Percentiles rank a stretch among this genome's conserved stretches.
Conservation (phyloP, 37 sponge, comb jelly and placozoan genomes). For the Diacarnus erythraeanus region DNA sequence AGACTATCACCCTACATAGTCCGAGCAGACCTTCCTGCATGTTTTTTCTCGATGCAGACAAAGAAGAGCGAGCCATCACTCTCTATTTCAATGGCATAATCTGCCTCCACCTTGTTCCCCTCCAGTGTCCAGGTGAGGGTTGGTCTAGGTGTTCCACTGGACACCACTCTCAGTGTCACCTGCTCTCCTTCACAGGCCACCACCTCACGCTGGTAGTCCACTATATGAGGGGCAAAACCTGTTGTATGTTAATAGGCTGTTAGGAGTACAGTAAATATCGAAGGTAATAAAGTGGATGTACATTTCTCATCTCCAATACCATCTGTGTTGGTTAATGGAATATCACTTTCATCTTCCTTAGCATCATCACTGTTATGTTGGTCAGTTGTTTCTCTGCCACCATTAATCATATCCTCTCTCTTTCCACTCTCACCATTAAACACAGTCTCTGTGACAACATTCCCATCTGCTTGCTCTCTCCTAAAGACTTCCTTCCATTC, state of each 20-base stretch:
- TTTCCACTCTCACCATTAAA: no score
- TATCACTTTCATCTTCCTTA: no score
- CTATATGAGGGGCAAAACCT: not conserved
- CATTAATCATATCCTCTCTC: no score
- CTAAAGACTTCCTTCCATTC: no score
- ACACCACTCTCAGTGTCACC: not conserved
- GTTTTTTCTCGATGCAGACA: not conserved
- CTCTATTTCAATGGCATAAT: not conserved
- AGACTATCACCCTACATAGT: no score
- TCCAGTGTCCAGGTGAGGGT: not conserved
- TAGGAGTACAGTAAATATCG: no score
- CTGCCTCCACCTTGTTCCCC: not conserved
- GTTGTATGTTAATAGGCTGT: no score
- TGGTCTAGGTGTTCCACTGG: not conserved
- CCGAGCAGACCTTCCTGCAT: not conserved
- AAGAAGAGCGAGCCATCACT: not conserved
- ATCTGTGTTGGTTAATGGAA: not conserved
- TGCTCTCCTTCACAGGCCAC: not conserved
- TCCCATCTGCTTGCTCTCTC: no score
- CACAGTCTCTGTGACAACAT: no score
- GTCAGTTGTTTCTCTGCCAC: no score
- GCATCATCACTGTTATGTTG: no score
- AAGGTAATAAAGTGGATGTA: no score
- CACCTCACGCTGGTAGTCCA: not conserved
- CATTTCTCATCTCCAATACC: not conserved